These are phyloP conservation scores for Drosophila melanica DNA, from an alignment of 1,140 invertebrate species.

Conservation along the genomic window DNA sequence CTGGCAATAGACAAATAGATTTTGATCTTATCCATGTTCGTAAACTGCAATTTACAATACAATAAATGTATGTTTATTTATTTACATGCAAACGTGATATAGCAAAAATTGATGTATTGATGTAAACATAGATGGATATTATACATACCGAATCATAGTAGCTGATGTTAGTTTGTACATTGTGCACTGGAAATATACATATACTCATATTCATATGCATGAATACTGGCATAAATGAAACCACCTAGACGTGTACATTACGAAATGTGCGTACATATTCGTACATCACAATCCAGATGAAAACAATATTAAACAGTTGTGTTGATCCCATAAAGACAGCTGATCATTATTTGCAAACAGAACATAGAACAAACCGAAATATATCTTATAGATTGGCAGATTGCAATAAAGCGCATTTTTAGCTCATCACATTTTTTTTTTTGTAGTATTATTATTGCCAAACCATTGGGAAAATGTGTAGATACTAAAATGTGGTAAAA, in stretches of 20 bases:
- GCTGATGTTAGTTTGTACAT: constrained; percentile 32
- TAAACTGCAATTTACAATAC: constrained; percentile 6
- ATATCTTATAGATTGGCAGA: constrained; percentile 52
- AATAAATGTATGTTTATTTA: constrained; percentile 13
- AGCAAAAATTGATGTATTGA: constrained; percentile 31
- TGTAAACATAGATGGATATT: constrained; percentile 19
- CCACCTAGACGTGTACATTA: constrained; percentile 14
- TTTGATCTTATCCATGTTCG: constrained; percentile 8
- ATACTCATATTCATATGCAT: constrained; percentile 9
- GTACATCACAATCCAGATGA: constrained; percentile 3
- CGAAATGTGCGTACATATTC: neutral
- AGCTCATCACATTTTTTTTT: constrained; percentile 37
- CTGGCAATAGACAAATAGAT: constrained; percentile 3
- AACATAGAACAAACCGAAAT: neutral
- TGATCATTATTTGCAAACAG: neutral
- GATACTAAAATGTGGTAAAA: no score
- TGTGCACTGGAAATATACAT: constrained; percentile 24
- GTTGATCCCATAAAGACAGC: neutral
- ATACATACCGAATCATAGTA: neutral
- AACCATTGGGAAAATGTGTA: no score
- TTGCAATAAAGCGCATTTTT: constrained; percentile 73
- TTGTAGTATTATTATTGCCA: neutral
- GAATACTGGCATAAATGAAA: constrained; percentile 9
- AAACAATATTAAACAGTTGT: constrained; percentile 5
- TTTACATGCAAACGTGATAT: constrained; percentile 33